Evolutionary conservation across 2,888 invertebrate genomes (phyloP), one percentile per base, ranked within the genome.

Genomic region (Labia minor): DNA sequence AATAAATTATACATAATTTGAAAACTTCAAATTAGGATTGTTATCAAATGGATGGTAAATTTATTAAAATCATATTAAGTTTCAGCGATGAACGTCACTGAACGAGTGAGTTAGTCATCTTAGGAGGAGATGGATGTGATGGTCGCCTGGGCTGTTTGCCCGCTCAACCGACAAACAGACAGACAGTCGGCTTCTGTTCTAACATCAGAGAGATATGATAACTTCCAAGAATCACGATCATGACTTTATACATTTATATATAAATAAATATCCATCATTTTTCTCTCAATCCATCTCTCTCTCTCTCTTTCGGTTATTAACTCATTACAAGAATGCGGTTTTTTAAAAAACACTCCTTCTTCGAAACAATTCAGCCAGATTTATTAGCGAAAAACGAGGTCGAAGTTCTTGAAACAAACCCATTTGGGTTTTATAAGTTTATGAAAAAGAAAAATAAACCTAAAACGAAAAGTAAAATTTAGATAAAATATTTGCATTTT

Each of bases 141-240:
- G 26, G 26, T 26, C 26, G 3, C 26, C 26, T 26, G 3, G 26
- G 26, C 26, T 26, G 26, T 3, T 26, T 26, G 26, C 8, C 26
- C 3, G 26, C 8, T 26, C 14, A 49, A 49, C 49, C 14, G 49
- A 49, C 49, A 49, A 3, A 49, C 49, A 49, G 49, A 49, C 49
- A 49, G 49, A 49, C 49, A 49, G 49, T 11, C 49, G 49, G 49
- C 16, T 49, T 49, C 49, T 49, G 49, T 49, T 49, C 49, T n/a
- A 49, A 49, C 49, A 49, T 49, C 49, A 49, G 49, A 49, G 49
- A 49, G 49, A 49, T 49, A 49, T 49, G 49, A 49, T 49, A 49
- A 49, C 16, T 49, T 49, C 49, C 49, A 49, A 49, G 49, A 49
- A 49, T 11, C 49, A 49, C 49, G 49, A 49, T 49, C 49, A 49